These are phyloP conservation scores for Myotis lucifugus DNA, from an alignment of 2,113 vertebrate genomes.

Conservation along the genomic window DNA sequence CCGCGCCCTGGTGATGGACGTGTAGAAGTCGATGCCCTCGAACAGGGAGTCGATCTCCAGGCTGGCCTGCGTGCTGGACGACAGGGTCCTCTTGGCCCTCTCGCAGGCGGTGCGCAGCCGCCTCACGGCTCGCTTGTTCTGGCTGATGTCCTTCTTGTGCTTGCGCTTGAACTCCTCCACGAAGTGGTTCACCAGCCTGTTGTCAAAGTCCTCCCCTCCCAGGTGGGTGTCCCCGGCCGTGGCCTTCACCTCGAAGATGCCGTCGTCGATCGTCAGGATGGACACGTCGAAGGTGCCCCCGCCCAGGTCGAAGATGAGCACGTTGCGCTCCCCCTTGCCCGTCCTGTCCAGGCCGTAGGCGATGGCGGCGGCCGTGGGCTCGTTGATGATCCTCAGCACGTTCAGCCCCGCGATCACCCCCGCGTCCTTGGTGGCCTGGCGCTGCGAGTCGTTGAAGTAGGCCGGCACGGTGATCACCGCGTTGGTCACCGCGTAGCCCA, in stretches of 20 bases:
- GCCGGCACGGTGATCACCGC: constrained; percentile 57
- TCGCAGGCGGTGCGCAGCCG: constrained; percentile 93
- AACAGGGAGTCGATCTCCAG: constrained; percentile 94
- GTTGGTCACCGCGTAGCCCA: constrained; percentile 76
- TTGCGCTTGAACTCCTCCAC: constrained; percentile 93
- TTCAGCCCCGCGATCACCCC: constrained; percentile 55
- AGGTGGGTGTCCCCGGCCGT: constrained; percentile 94
- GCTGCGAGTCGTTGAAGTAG: constrained; percentile 61
- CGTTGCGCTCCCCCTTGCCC: constrained; percentile 28
- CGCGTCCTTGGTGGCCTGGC: constrained; percentile 58
- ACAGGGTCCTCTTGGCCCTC: constrained; percentile 92
- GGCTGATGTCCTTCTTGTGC: constrained; percentile 91
- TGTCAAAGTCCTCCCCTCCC: constrained; percentile 94
- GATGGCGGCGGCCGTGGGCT: constrained; percentile 52
- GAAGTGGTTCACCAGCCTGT: constrained; percentile 93
- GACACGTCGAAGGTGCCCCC: constrained; percentile 71
- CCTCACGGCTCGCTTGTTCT: constrained; percentile 91
- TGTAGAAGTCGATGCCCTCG: constrained; percentile 93
- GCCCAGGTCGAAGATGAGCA: constrained; percentile 50
- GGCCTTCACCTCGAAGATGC: constrained; percentile 93
- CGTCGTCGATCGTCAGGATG: constrained; percentile 86
- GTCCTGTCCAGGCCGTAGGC: constrained; percentile 50
- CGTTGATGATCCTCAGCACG: constrained; percentile 53
- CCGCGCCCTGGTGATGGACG: constrained; percentile 92
- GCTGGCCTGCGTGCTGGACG: constrained; percentile 94